Conservation (phyloP, 2,113 vertebrate species). For the Laticauda laticaudata region DNA sequence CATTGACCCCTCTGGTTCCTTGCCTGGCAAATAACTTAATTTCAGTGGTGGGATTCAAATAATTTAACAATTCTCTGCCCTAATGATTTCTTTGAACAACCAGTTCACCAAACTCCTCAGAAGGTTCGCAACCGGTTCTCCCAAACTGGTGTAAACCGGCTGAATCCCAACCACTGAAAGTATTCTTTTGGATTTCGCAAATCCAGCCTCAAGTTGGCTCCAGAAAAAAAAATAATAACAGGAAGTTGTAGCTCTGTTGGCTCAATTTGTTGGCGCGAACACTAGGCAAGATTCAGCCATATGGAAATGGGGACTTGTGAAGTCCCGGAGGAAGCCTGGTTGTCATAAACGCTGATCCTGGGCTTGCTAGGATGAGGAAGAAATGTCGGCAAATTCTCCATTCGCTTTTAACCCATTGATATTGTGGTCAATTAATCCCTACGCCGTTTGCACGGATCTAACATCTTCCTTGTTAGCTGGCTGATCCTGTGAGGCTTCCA, state of each 20-base stretch:
- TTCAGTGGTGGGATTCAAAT: neutral
- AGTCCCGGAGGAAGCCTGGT: neutral
- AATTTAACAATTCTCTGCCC: too few relatives aligned
- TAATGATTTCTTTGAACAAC: too few relatives aligned
- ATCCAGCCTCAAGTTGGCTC: neutral
- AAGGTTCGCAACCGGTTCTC: too few relatives aligned
- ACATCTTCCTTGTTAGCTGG: too few relatives aligned
- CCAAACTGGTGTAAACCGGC: too few relatives aligned
- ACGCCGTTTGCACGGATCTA: neutral
- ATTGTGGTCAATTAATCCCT: neutral
- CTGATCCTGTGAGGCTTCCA: neutral
- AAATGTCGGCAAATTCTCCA: neutral
- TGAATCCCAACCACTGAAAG: neutral
- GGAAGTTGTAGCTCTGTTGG: neutral
- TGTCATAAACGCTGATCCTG: neutral
- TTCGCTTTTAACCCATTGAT: neutral
- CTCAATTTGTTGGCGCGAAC: neutral
- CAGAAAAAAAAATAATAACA: neutral
- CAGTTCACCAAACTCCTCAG: too few relatives aligned
- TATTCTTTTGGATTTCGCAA: neutral
- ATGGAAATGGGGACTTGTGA: neutral
- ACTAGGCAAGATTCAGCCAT: neutral
- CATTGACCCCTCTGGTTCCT: neutral
- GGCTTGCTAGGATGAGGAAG: neutral
- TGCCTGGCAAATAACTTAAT: neutral